Evolutionary conservation across 1,140 invertebrate genomes (phyloP).

Genomic region (Diuraphis noxia): DNA sequence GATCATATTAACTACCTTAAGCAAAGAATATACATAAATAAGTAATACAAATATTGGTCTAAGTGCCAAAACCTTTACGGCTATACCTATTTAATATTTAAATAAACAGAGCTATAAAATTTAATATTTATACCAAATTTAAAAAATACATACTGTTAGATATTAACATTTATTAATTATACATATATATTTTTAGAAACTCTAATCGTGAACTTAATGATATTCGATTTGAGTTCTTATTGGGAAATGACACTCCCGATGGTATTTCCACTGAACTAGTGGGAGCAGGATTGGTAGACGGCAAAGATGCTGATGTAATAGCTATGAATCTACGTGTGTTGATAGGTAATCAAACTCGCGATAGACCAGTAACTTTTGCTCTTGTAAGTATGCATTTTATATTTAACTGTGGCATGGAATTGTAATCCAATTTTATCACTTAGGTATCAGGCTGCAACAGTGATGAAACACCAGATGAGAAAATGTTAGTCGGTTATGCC

Average conservation of each 20-base stretch:
- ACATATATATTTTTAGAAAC: slow-evolving; percentile 66
- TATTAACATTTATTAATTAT: not conserved
- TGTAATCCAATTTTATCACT: slow-evolving; percentile 59
- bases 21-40: not conserved
- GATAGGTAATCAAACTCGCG: slow-evolving; percentile 69
- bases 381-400: slow-evolving; percentile 68
- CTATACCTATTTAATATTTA: slow-evolving; percentile 43
- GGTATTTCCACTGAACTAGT: slow-evolving; percentile 93
- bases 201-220: slow-evolving; percentile 91
- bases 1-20: not conserved
- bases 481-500: slow-evolving; percentile 92
- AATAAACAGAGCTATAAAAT: not conserved
- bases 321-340: slow-evolving; percentile 90
- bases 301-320: slow-evolving; percentile 86
- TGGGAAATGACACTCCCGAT: slow-evolving; percentile 89
- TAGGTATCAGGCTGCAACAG: slow-evolving; percentile 80
- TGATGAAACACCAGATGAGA: slow-evolving; percentile 89
- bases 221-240: slow-evolving; percentile 94
- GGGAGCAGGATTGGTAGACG: slow-evolving; percentile 90
- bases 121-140: not conserved
- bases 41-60: not conserved
- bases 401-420: not conserved
- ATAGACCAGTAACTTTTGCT: slow-evolving; percentile 84
- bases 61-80: slow-evolving; percentile 25
- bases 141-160: not conserved